Percentiles rank a stretch among this genome's conserved stretches.
Conservation (phyloP, 2,888 invertebrate species). For the Aromia moschata region DNA sequence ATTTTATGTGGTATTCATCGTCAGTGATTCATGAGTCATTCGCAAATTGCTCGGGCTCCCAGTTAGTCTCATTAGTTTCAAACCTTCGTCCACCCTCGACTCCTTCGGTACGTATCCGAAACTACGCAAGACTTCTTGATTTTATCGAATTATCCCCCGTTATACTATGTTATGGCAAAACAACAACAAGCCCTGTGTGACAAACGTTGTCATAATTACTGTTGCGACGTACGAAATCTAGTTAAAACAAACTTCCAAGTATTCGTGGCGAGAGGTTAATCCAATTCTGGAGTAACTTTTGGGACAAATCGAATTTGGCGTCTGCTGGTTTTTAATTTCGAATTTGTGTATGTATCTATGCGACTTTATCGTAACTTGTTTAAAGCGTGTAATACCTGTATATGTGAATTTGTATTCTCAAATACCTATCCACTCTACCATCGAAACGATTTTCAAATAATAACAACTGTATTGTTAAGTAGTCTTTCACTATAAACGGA, state of each 20-base stretch:
- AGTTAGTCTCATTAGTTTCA: neutral
- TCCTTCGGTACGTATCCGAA: neutral
- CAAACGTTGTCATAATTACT: constrained; percentile 40
- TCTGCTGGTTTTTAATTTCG: too few species aligned
- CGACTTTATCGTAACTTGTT: too few species aligned
- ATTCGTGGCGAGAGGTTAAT: constrained; percentile 37
- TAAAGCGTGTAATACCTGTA: too few species aligned
- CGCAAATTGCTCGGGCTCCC: neutral
- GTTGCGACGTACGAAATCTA: constrained; percentile 36
- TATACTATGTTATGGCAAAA: constrained; percentile 31
- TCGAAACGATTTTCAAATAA: too few species aligned
- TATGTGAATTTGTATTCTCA: too few species aligned
- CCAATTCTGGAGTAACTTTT: constrained; percentile 28
- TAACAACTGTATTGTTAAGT: too few species aligned
- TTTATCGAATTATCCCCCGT: constrained; percentile 36
- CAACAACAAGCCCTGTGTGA: constrained; percentile 39
- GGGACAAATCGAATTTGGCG: neutral
- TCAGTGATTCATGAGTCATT: too few species aligned
- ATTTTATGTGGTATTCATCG: too few species aligned
- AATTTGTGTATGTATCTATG: too few species aligned
- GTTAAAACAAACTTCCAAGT: constrained; percentile 41
- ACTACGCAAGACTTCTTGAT: constrained; percentile 33
- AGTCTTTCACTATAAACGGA: too few species aligned
- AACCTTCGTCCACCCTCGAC: neutral
- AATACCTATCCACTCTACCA: too few species aligned